Conservation (phyloP, 2,797 vertebrate species). For the Centropyge bicolor region DNA sequence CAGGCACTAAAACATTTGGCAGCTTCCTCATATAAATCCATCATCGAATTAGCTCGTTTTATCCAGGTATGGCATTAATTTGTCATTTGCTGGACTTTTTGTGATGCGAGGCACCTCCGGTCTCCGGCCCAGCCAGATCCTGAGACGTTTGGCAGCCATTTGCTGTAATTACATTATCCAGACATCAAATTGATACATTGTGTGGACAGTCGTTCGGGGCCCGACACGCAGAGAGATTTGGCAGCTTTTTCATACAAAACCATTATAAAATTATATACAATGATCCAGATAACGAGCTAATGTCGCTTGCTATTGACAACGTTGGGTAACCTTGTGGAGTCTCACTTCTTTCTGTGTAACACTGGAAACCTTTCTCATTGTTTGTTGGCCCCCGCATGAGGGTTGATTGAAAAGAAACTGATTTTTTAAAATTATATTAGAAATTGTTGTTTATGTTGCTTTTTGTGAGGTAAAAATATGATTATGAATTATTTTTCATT, state of each 20-base stretch:
- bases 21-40: conserved; percentile 39
- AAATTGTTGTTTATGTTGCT: no score
- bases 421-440: no score
- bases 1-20: conserved; percentile 38
- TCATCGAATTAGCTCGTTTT: conserved; percentile 34
- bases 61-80: conserved; percentile 44
- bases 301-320: conserved; percentile 38
- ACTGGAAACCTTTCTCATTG: not conserved
- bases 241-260: conserved; percentile 48
- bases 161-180: conserved; percentile 70
- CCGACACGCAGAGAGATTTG: conserved; percentile 44
- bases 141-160: conserved; percentile 59
- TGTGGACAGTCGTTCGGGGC: conserved; percentile 41
- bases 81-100: conserved; percentile 58
- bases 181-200: conserved; percentile 57
- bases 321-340: conserved; percentile 19
- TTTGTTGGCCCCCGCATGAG: not conserved
- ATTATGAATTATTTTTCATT: no score
- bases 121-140: conserved; percentile 37
- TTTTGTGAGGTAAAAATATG: no score
- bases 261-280: conserved; percentile 59
- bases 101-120: conserved; percentile 40
- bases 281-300: conserved; percentile 51
- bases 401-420: no score
- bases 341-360: not conserved